phyloP scores from a whole-genome alignment of 2,113 vertebrate genomes.

The Pelusios castaneus region DNA sequence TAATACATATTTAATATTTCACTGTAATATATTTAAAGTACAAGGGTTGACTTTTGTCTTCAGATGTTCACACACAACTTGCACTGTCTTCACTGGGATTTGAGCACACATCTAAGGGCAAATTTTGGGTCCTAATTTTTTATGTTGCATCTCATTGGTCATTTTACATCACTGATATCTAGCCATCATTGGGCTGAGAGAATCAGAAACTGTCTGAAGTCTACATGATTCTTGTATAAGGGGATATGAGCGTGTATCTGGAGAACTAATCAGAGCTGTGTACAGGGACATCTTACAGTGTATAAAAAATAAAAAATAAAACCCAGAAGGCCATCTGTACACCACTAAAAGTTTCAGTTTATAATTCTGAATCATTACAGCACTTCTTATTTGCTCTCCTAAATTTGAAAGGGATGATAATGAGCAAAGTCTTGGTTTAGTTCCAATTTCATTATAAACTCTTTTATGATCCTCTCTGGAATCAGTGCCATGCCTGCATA shows the following conservation, averaged over 20 bases:
- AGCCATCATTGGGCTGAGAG: background rate
- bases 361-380: background rate
- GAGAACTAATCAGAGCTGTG: background rate
- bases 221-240: background rate
- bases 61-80: background rate
- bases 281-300: background rate
- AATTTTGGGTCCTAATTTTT: background rate
- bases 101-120: background rate
- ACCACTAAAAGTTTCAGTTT: background rate
- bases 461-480: background rate
- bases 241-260: background rate
- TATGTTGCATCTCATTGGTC: background rate
- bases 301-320: background rate
- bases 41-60: background rate
- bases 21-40: background rate
- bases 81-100: background rate
- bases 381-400: background rate
- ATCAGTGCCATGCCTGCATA: background rate
- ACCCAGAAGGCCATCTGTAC: constrained; percentile 14
- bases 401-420: constrained; percentile 27
- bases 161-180: constrained; percentile 33
- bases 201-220: background rate
- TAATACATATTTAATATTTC: background rate
- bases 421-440: background rate
- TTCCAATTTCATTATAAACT: constrained; percentile 2